Percentiles rank a stretch among this genome's conserved stretches.
These are phyloP conservation scores for Catharus bicknelli DNA, from an alignment of 2,113 vertebrate genomes.

Conservation along the genomic window DNA sequence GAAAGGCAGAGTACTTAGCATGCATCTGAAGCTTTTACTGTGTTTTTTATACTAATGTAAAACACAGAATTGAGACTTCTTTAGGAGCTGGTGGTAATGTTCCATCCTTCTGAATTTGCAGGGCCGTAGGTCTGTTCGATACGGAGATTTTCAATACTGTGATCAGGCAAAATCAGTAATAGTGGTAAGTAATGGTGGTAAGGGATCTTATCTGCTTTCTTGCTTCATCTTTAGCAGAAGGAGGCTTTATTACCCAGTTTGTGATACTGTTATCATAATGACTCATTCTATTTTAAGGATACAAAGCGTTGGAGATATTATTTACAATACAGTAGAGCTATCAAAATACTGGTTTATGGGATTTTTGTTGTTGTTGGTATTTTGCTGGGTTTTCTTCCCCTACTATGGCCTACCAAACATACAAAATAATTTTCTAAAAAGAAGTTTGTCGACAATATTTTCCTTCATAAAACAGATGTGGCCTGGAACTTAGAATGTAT, in stretches of 20 bases:
- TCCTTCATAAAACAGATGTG: background rate
- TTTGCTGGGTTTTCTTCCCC: background rate
- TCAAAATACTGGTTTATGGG: background rate
- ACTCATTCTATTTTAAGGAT: background rate
- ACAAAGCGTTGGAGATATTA: background rate
- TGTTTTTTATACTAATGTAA: background rate
- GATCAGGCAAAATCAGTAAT: constrained; percentile 96
- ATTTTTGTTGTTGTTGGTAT: background rate
- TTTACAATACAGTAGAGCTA: background rate
- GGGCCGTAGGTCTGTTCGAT: constrained; percentile 95
- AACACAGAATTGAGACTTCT: background rate
- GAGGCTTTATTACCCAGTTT: background rate
- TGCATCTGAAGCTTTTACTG: background rate
- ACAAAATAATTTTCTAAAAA: background rate
- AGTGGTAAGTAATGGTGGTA: constrained; percentile 93
- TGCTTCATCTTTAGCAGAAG: background rate
- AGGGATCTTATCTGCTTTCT: constrained; percentile 53
- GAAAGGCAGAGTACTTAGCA: background rate
- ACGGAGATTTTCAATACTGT: constrained; percentile 93
- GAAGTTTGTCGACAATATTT: background rate
- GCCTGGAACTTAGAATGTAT: background rate
- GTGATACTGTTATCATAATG: background rate
- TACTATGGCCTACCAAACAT: background rate
- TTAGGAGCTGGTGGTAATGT: background rate
- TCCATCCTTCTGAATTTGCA: constrained; percentile 50